Conservation (phyloP, 2,113 vertebrate genomes). For the Cephalophus harveyi region DNA sequence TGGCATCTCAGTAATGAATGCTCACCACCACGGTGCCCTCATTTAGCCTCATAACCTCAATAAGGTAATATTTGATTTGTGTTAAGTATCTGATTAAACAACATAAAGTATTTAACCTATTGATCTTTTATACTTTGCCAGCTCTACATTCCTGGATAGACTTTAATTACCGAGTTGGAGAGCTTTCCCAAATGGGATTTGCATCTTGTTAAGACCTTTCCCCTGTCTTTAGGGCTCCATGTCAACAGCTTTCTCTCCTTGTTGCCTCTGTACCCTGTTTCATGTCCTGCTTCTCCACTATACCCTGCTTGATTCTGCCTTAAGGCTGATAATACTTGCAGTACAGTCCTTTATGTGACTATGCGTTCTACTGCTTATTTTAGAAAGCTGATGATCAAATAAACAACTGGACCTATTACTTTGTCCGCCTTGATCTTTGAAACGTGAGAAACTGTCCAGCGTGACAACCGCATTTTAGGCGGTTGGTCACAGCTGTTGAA, state of each 20-base stretch:
- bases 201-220: background rate
- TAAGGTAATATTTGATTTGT: constrained; percentile 68
- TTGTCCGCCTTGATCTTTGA: background rate
- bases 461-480: background rate
- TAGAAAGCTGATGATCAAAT: background rate
- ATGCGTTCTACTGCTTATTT: background rate
- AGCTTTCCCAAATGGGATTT: background rate
- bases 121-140: constrained; percentile 52
- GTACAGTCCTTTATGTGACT: background rate
- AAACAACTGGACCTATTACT: background rate
- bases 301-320: background rate
- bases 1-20: constrained; percentile 29
- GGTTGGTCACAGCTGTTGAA: background rate
- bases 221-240: background rate
- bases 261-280: background rate
- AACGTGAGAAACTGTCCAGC: background rate
- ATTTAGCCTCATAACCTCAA: constrained; percentile 65
- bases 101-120: constrained; percentile 76
- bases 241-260: background rate
- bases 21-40: constrained; percentile 34
- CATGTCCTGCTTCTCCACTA: background rate
- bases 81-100: constrained; percentile 71
- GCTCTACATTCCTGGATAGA: constrained; percentile 23
- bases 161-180: constrained; percentile 43
- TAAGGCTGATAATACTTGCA: background rate